Percentiles rank a stretch among this genome's conserved stretches.
Conservation (phyloP, 2,888 invertebrate species). For the Pterostichus niger region DNA sequence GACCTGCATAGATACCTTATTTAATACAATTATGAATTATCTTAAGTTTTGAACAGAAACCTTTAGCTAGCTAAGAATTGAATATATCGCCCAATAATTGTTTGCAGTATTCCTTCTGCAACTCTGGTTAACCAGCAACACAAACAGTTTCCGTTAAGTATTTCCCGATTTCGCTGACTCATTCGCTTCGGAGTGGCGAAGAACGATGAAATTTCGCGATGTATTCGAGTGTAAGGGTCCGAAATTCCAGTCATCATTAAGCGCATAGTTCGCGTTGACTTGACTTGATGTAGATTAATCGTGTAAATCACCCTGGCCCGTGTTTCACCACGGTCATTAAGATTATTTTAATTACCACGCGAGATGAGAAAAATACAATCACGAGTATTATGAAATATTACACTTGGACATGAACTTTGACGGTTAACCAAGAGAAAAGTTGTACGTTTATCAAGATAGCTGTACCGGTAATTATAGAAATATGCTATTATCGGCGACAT, state of each 20-base stretch:
- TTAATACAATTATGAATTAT: too few relatives aligned
- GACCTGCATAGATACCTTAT: too few relatives aligned
- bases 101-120: background rate
- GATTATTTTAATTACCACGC: slow-evolving; percentile 39
- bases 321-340: slow-evolving; percentile 27
- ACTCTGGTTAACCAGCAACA: background rate
- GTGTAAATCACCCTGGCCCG: slow-evolving; percentile 31
- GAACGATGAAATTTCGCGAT: slow-evolving; percentile 40
- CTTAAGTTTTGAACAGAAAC: too few relatives aligned
- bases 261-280: slow-evolving; percentile 42
- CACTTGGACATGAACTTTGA: slow-evolving; percentile 16
- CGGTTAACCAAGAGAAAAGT: background rate
- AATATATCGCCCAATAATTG: background rate
- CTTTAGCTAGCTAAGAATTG: too few relatives aligned
- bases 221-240: background rate
- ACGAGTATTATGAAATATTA: slow-evolving; percentile 25
- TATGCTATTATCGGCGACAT: background rate
- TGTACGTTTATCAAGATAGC: slow-evolving; percentile 10
- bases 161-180: slow-evolving; percentile 48
- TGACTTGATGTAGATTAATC: slow-evolving; percentile 48
- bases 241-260: slow-evolving; percentile 35
- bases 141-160: slow-evolving; percentile 22
- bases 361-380: slow-evolving; percentile 30
- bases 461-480: background rate
- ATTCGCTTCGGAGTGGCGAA: slow-evolving; percentile 13